Percentiles rank a stretch among this genome's conserved stretches.
phyloP scores from a whole-genome alignment of 1,140 invertebrate genomes.

The Zaprionus taronus region DNA sequence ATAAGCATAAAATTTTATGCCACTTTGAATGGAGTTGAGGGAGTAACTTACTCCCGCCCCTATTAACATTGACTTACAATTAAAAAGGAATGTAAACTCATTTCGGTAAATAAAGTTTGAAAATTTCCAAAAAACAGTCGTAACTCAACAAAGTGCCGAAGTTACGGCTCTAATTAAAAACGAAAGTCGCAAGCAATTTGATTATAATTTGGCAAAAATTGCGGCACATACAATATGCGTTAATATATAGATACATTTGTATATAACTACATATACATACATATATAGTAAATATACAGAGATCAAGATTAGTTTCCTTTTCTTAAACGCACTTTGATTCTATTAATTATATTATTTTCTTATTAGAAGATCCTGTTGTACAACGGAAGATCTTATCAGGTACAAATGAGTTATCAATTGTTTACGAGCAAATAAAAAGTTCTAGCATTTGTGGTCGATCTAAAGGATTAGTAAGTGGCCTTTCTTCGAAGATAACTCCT shows the following conservation, averaged over 20 bases:
- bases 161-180: conserved; percentile 35
- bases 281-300: too few species aligned
- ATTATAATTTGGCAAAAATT: conserved; percentile 4
- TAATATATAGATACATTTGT: neutral
- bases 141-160: conserved; percentile 35
- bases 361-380: too few species aligned
- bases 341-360: too few species aligned
- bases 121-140: conserved; percentile 32
- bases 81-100: conserved; percentile 30
- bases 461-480: too few species aligned
- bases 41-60: conserved; percentile 22
- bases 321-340: too few species aligned
- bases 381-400: too few species aligned
- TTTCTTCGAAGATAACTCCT: too few species aligned
- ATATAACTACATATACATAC: neutral
- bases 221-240: neutral
- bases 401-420: too few species aligned
- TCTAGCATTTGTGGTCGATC: too few species aligned
- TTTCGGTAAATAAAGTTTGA: conserved; percentile 40
- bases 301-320: too few species aligned
- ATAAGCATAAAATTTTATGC: conserved; percentile 36
- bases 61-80: conserved; percentile 23
- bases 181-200: neutral
- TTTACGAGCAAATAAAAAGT: too few species aligned
- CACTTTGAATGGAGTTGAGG: conserved; percentile 27